Evolutionary conservation across 1,140 invertebrate species (phyloP).

Genomic region (Pteromalus puparum): DNA sequence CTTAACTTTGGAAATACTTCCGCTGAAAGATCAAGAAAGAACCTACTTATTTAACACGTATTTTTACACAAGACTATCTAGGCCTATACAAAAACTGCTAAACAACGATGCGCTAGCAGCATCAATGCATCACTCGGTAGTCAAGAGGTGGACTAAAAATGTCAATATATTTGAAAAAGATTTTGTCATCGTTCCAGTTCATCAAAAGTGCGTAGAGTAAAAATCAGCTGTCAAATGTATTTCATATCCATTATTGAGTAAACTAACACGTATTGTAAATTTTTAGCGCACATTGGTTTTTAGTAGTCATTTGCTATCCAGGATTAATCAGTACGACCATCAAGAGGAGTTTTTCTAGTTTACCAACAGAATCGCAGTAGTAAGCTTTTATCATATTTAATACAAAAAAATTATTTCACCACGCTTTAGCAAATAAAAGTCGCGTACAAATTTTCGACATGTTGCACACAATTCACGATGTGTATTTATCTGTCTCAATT

Average conservation of each 20-base stretch:
- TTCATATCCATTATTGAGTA: not conserved
- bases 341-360: conserved; percentile 74
- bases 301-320: conserved; percentile 97
- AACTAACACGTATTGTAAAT: conserved; percentile 45
- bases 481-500: not conserved
- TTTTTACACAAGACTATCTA: conserved; percentile 95
- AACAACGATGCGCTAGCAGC: conserved; percentile 83
- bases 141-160: conserved; percentile 97
- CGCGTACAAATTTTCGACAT: not conserved
- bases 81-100: conserved; percentile 79
- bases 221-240: not conserved
- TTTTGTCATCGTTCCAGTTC: conserved; percentile 97
- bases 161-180: conserved; percentile 98
- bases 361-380: not conserved
- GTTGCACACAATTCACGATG: not conserved
- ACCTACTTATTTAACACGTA: conserved; percentile 97
- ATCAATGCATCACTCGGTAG: conserved; percentile 86
- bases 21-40: conserved; percentile 82
- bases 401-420: conserved; percentile 54
- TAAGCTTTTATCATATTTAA: not conserved
- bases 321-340: conserved; percentile 84
- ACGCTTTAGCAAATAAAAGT: not conserved
- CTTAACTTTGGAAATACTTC: conserved; percentile 84
- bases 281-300: conserved; percentile 92
- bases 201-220: conserved; percentile 87